Evolutionary conservation across 30 jellyfish, hydroid and myxozoan genomes (phyloP), one percentile per base, ranked within the genome.

Genomic region (Pelagia noctiluca): DNA sequence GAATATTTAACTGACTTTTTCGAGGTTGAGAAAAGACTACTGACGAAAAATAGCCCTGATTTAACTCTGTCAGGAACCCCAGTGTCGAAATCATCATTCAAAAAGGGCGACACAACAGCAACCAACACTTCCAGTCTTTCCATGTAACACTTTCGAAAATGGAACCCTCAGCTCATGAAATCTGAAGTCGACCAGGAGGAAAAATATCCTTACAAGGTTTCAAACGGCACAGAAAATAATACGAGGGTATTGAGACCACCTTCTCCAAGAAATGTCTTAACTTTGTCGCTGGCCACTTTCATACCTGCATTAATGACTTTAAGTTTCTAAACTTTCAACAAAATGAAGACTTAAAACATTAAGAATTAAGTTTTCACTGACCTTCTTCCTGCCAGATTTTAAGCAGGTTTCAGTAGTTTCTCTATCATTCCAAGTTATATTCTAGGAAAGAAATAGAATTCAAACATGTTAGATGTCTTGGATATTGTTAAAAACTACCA

Each of bases 321-420:
- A 8, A 42, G 16, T 16, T 16, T 5, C 16, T 42, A 42, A 42
- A 8, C 57, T 42, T 16, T 42, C 16, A 42, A 42, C 8, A 5
- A 8, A 42, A 42, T 16, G 8, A 8, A 42, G 57, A 16, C 57
- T 5, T 5, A 42, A 42, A 42, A 42, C 12, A 42, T 42, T 16
- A 5, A 16, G 16, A 16, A 5, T 16, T 42, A 42, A 42, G 8
- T 42, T 5, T 63, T 12, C 22, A 50, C 84, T 30, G 47, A 65
- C 90, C 75, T 42, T 80, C 69, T 32, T 80, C 63, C 90, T 83
- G 29, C 90, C 90, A 34, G 53, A 63, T 36, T 67, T 60, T 54
- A 80, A 42, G 53, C 90, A 80, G 26, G 77, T 48, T 52, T 80
- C 78, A 29, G 53, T 65, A 32, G 66, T 53, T 34, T 35, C 30